These are phyloP conservation scores for Lumbricus terrestris DNA, from an alignment of 2,888 invertebrate genomes.

Conservation along the genomic window DNA sequence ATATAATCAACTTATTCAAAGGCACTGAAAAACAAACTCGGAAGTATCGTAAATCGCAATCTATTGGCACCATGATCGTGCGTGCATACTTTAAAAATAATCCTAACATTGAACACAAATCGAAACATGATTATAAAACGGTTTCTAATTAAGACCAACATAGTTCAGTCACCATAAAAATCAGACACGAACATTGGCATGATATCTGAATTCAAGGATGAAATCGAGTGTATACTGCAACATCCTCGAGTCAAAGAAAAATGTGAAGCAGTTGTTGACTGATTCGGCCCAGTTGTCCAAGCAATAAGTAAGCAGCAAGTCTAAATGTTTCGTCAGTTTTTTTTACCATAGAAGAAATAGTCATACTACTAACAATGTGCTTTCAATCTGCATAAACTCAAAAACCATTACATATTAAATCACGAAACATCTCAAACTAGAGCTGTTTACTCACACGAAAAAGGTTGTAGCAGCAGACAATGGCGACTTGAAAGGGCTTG, in stretches of 20 bases:
- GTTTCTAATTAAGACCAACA: background rate
- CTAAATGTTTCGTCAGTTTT: background rate
- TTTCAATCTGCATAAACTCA: background rate
- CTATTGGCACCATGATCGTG: background rate
- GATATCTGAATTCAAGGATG: background rate
- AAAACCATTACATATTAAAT: background rate
- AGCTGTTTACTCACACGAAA: background rate
- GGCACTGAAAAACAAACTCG: background rate
- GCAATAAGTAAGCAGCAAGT: background rate
- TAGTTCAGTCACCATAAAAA: background rate
- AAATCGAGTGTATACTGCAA: background rate
- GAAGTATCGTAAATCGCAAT: background rate
- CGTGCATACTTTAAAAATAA: background rate
- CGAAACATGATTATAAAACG: background rate
- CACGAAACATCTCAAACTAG: background rate
- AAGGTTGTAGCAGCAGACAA: background rate
- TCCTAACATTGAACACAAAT: background rate
- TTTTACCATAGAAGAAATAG: background rate
- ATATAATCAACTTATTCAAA: background rate
- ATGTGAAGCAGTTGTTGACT: background rate
- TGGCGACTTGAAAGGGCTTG: background rate
- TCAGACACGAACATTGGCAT: background rate
- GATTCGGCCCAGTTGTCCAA: too few relatives aligned
- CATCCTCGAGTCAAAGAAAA: background rate
- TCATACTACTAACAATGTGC: background rate